Percentiles rank a stretch among this genome's conserved stretches.
phyloP scores from a whole-genome alignment of 2,113 vertebrate genomes.

The Daubentonia madagascariensis region DNA sequence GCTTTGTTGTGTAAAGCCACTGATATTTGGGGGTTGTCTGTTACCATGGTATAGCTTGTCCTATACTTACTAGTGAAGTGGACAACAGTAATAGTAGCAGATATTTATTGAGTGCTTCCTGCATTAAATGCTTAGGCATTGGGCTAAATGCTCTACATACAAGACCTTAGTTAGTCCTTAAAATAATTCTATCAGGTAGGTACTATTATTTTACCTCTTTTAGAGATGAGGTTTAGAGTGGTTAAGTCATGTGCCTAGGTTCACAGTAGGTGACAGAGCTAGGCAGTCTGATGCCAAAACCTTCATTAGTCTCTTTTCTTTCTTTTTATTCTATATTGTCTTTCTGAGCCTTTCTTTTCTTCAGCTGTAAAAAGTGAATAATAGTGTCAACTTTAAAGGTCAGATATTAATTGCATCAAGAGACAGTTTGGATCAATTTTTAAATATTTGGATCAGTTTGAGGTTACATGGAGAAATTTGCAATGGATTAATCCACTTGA shows the following conservation, averaged over 20 bases:
- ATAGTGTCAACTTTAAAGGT: not conserved
- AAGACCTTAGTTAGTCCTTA: not conserved
- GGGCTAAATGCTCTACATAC: too few relatives aligned
- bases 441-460: not conserved
- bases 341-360: not conserved
- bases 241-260: not conserved
- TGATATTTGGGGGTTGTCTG: too few relatives aligned
- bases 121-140: too few relatives aligned
- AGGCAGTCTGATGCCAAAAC: not conserved
- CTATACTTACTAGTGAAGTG: too few relatives aligned
- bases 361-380: not conserved
- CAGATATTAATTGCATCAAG: not conserved
- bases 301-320: not conserved
- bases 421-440: not conserved
- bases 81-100: too few relatives aligned
- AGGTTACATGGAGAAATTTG: not conserved
- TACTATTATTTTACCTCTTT: not conserved
- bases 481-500: not conserved
- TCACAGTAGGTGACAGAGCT: not conserved
- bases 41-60: too few relatives aligned
- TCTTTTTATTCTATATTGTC: not conserved
- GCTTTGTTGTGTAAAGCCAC: too few relatives aligned
- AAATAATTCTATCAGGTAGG: not conserved
- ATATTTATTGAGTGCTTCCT: too few relatives aligned
- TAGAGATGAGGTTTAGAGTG: not conserved